Evolutionary conservation across 2,888 invertebrate species (phyloP).

Genomic region (Eucera pruinosa): DNA sequence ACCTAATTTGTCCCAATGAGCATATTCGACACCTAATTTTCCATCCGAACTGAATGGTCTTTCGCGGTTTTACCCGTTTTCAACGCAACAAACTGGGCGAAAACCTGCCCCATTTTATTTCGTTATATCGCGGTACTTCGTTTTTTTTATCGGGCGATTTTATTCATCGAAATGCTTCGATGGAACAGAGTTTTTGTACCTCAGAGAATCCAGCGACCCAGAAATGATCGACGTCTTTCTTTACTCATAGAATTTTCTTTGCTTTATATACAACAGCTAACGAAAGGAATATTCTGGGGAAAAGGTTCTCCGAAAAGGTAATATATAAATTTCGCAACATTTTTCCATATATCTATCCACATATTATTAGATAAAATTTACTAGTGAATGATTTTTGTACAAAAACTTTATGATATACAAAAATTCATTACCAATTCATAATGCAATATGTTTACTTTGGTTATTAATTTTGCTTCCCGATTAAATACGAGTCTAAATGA

Average conservation of each 20-base stretch:
- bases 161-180: slow-evolving; percentile 78
- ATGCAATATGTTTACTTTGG: too few species aligned
- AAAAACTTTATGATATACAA: too few species aligned
- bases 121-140: slow-evolving; percentile 7
- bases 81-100: slow-evolving; percentile 34
- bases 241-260: not conserved
- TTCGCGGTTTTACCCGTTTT: slow-evolving; percentile 48
- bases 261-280: not conserved
- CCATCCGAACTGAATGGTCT: slow-evolving; percentile 68
- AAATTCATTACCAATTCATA: too few species aligned
- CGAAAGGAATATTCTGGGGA: not conserved
- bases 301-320: not conserved
- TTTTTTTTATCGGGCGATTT: slow-evolving; percentile 55
- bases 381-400: too few species aligned
- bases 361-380: too few species aligned
- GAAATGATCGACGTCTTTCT: slow-evolving; percentile 11
- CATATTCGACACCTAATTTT: slow-evolving; percentile 77
- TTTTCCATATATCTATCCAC: too few species aligned
- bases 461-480: too few species aligned
- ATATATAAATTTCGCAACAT: too few species aligned
- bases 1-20: slow-evolving; percentile 76
- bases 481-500: too few species aligned
- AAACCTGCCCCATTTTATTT: slow-evolving; percentile 16
- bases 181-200: slow-evolving; percentile 74
- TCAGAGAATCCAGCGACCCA: slow-evolving; percentile 60